Percentiles rank a stretch among this genome's conserved stretches.
phyloP scores from a whole-genome alignment of 2,888 invertebrate genomes.

The Odontomyia ornata region DNA sequence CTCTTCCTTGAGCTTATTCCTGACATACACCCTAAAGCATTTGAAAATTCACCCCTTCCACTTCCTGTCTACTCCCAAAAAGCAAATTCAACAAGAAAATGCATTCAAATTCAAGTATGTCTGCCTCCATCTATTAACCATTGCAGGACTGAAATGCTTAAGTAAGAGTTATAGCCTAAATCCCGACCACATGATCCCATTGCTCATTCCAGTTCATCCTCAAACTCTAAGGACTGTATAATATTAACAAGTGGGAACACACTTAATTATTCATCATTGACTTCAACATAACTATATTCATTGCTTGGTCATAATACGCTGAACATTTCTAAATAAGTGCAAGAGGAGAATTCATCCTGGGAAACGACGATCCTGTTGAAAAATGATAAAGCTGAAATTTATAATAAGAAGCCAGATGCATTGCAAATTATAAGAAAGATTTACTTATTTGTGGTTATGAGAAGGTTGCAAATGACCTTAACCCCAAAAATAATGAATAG shows the following conservation, averaged over 20 bases:
- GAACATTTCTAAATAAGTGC: slow-evolving; percentile 11
- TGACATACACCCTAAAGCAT: too few species aligned
- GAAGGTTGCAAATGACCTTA: too few species aligned
- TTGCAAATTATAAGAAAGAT: too few species aligned
- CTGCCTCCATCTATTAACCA: not conserved
- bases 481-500: too few species aligned
- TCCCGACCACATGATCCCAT: not conserved
- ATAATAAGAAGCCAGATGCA: too few species aligned
- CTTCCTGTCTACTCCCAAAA: not conserved
- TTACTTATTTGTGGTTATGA: too few species aligned
- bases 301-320: not conserved
- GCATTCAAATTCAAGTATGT: slow-evolving; percentile 21
- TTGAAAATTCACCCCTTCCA: too few species aligned
- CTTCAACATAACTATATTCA: not conserved
- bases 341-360: slow-evolving; percentile 9
- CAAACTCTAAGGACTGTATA: too few species aligned
- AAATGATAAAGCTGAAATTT: too few species aligned
- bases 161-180: not conserved
- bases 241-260: slow-evolving; percentile 16
- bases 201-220: too few species aligned
- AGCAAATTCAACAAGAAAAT: not conserved
- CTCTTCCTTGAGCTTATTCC: too few species aligned
- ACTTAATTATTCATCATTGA: slow-evolving; percentile 36
- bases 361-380: too few species aligned
- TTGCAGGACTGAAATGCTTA: not conserved